Evolutionary conservation across 2,113 vertebrate genomes (phyloP).

Genomic region (Sphyrna mokarran): DNA sequence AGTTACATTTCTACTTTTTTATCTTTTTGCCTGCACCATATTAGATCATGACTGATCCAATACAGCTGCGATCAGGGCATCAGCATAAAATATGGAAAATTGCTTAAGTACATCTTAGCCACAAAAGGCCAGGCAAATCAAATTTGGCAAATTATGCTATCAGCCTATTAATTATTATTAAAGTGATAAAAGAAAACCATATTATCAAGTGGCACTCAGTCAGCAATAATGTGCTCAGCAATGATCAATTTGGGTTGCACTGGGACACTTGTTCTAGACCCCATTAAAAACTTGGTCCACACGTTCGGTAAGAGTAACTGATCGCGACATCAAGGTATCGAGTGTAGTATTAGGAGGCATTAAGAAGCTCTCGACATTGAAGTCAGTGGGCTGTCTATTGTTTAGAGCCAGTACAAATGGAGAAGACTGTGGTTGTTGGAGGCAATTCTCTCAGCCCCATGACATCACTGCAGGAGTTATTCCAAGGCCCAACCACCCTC

Average conservation of each 20-base stretch:
- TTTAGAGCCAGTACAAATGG: neutral
- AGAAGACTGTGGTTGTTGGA: neutral
- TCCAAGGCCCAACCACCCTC: neutral
- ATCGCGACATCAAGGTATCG: neutral
- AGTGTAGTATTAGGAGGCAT: neutral
- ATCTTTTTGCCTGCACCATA: neutral
- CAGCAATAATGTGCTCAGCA: neutral
- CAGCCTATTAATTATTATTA: neutral
- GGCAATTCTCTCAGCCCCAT: neutral
- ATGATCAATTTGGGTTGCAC: neutral
- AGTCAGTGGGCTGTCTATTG: neutral
- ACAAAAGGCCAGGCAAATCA: neutral
- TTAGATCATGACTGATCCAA: neutral
- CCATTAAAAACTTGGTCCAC: neutral
- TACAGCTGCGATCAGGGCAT: neutral
- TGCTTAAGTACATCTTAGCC: too few species aligned
- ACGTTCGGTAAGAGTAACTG: neutral
- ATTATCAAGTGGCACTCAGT: neutral
- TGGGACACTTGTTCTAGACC: neutral
- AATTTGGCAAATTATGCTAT: neutral
- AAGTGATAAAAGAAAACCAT: neutral
- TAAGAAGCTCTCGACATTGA: too few species aligned
- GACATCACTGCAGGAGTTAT: neutral
- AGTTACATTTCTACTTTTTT: neutral
- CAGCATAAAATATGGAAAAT: neutral